Evolutionary conservation across 2,113 vertebrate genomes (phyloP).

Genomic region (Lepus americanus): DNA sequence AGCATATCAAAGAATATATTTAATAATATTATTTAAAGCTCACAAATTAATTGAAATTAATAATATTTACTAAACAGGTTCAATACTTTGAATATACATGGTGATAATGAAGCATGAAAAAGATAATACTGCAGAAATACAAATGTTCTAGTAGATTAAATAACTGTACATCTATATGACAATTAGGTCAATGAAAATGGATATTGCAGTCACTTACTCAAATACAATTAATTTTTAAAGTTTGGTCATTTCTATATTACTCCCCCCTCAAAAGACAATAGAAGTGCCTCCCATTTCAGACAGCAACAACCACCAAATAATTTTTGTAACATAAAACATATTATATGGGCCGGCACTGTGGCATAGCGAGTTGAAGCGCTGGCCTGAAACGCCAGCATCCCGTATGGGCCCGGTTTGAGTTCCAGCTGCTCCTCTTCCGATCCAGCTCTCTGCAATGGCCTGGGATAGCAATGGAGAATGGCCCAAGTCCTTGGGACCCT

Average conservation of each 20-base stretch:
- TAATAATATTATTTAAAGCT: conserved; percentile 75
- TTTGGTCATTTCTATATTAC: conserved; percentile 8
- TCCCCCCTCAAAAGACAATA: not conserved
- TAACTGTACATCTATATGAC: conserved; percentile 20
- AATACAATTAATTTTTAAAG: conserved; percentile 65
- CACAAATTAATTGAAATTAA: conserved; percentile 76
- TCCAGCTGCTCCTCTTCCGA: too few species aligned
- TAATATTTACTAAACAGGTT: conserved; percentile 49
- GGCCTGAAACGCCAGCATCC: too few species aligned
- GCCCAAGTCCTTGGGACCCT: too few species aligned
- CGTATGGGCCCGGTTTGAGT: too few species aligned
- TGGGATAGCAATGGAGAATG: too few species aligned
- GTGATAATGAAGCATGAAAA: conserved; percentile 67
- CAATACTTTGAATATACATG: conserved; percentile 44
- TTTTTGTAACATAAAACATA: conserved; percentile 49
- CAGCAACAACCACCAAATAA: not conserved
- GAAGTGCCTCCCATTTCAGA: conserved; percentile 37
- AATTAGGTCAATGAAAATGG: conserved; percentile 41
- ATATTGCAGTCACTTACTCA: conserved; percentile 57
- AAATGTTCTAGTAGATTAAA: conserved; percentile 68
- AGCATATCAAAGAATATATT: conserved; percentile 65
- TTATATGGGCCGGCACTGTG: not conserved
- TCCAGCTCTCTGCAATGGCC: too few species aligned
- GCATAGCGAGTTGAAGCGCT: too few species aligned
- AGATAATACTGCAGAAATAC: conserved; percentile 47